These are phyloP conservation scores for Cephus cinctus DNA, from an alignment of 1,140 invertebrate species.

Conservation along the genomic window DNA sequence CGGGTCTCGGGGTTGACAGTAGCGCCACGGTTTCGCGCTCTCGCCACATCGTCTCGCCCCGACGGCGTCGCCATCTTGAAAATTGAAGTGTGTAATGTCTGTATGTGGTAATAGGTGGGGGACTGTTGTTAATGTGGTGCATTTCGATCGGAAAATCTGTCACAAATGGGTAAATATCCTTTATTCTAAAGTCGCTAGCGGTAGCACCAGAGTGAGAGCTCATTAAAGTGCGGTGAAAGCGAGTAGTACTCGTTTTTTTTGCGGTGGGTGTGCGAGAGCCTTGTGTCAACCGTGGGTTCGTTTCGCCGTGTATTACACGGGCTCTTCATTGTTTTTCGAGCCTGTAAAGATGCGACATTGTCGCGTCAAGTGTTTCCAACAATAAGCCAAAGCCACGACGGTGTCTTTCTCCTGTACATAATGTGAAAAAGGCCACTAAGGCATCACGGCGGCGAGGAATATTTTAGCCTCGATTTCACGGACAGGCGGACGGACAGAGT, in stretches of 20 bases:
- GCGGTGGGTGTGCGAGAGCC: neutral
- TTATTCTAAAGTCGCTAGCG: constrained; percentile 16
- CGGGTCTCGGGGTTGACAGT: neutral
- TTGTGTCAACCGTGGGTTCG: constrained; percentile 8
- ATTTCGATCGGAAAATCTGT: constrained; percentile 44
- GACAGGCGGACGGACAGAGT: constrained; percentile 35
- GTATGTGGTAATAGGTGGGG: constrained; percentile 48
- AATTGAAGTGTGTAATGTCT: constrained; percentile 45
- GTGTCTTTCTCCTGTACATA: too few species aligned
- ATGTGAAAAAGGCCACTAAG: too few species aligned
- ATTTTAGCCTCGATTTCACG: constrained; percentile 18
- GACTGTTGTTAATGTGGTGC: constrained; percentile 45
- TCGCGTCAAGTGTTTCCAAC: too few species aligned
- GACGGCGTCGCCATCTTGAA: constrained; percentile 46
- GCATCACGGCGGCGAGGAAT: neutral
- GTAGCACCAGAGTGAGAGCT: constrained; percentile 3
- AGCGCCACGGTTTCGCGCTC: constrained; percentile 18
- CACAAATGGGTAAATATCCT: constrained; percentile 51
- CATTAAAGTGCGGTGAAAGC: constrained; percentile 1
- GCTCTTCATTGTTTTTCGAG: constrained; percentile 7
- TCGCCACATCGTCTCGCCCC: constrained; percentile 22
- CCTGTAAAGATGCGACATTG: constrained; percentile 17
- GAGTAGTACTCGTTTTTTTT: constrained; percentile 10
- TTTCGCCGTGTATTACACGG: constrained; percentile 2
- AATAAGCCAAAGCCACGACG: too few species aligned